phyloP scores from a whole-genome alignment of 2,888 invertebrate species.

The Apoderus coryli region DNA sequence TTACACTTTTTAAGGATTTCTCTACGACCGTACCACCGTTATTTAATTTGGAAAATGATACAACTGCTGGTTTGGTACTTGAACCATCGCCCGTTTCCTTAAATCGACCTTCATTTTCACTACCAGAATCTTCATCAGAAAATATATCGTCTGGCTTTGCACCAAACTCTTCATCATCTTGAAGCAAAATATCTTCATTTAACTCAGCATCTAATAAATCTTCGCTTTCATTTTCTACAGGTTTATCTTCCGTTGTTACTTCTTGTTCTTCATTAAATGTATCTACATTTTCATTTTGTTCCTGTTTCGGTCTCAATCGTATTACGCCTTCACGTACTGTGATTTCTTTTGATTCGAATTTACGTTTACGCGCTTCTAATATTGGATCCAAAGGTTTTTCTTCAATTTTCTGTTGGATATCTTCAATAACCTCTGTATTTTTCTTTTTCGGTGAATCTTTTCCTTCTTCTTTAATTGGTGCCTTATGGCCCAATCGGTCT shows the following conservation, averaged over 20 bases:
- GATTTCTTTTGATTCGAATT: constrained; percentile 37
- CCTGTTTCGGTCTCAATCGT: constrained; percentile 25
- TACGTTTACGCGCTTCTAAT: constrained; percentile 37
- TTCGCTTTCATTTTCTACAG: constrained; percentile 3
- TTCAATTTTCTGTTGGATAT: constrained; percentile 13
- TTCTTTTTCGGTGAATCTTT: constrained; percentile 7
- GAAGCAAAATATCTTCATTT: constrained; percentile 20
- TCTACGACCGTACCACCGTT: too few relatives aligned
- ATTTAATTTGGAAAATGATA: constrained; percentile 21
- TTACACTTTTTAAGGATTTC: too few relatives aligned
- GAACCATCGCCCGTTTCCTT: constrained; percentile 19
- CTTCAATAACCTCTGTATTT: constrained; percentile 12
- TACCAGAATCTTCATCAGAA: constrained; percentile 31
- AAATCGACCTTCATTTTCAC: constrained; percentile 32
- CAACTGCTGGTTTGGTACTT: constrained; percentile 15
- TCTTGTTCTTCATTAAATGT: constrained; percentile 8
- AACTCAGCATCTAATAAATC: constrained; percentile 18
- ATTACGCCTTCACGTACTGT: constrained; percentile 36
- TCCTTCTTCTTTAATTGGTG: constrained; percentile 15
- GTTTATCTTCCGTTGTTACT: neutral
- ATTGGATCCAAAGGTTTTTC: constrained; percentile 30
- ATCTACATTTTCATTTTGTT: constrained; percentile 3
- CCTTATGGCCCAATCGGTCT: constrained; percentile 22
- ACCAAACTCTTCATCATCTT: constrained; percentile 22
- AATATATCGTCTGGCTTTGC: constrained; percentile 28